Percentiles rank a stretch among this genome's conserved stretches.
These are phyloP conservation scores for Notocelia uddmanniana DNA, from an alignment of 2,888 invertebrate genomes.

Conservation along the genomic window DNA sequence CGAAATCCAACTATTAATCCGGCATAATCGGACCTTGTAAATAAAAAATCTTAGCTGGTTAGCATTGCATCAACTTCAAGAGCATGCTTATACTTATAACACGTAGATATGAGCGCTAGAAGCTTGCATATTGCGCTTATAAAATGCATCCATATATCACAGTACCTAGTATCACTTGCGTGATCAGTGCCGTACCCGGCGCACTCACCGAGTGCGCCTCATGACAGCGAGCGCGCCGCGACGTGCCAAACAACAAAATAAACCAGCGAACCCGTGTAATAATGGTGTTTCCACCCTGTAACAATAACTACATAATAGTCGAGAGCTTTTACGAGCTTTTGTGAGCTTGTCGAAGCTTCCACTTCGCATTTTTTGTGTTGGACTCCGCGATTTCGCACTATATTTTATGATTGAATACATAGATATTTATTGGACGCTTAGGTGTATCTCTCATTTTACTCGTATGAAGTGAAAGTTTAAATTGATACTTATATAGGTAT, in stretches of 20 bases:
- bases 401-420: conserved; percentile 72
- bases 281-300: conserved; percentile 85
- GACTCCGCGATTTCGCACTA: conserved; percentile 66
- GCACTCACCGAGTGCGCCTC: conserved; percentile 43
- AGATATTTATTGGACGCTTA: conserved; percentile 80
- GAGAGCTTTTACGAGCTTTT: conserved; percentile 86
- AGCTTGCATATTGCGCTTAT: conserved; percentile 9
- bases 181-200: conserved; percentile 38
- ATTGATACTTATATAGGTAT: too few species aligned
- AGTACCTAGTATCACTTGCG: conserved; percentile 24
- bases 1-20: too few species aligned
- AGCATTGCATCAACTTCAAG: too few species aligned
- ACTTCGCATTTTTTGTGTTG: conserved; percentile 81
- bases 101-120: conserved; percentile 17
- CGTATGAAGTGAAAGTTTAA: conserved; percentile 60
- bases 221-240: conserved; percentile 61
- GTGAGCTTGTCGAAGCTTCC: conserved; percentile 83
- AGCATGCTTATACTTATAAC: conserved; percentile 15
- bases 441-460: conserved; percentile 54
- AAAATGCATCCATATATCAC: conserved; percentile 48
- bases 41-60: too few species aligned
- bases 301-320: conserved; percentile 86
- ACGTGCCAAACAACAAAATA: conserved; percentile 80
- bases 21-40: too few species aligned
- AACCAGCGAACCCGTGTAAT: conserved; percentile 78